Evolutionary conservation across 2,113 vertebrate genomes (phyloP), one percentile per base, ranked within the genome.

Genomic region (Psephotus haematonotus): DNA sequence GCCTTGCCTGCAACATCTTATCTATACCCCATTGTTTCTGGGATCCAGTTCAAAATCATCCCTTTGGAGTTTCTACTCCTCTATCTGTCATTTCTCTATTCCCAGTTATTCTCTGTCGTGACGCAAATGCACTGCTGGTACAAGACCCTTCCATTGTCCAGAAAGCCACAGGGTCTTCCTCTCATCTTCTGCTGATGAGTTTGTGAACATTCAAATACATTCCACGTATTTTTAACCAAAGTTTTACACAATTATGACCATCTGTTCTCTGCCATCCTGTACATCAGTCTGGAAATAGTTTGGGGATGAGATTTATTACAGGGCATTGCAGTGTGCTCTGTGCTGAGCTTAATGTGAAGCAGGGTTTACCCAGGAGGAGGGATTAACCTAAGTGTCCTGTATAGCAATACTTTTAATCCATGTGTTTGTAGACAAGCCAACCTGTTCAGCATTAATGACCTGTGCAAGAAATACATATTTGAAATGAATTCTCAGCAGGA

Each of bases 341-440:
- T 83, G 47, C 53, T 79, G 44, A 82, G 87, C 62, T 37, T 90
- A 69, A 92, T 50, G 69, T 95, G 96, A 95, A 94, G 52, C 59
- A 86, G 22, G 10, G 17, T 59, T 95, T 96, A 82, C 93, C 55
- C 86, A 72, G 78, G 57, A 83, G 47, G 7, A 86, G 62, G 80
- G 64, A 96, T 96, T 93, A 65, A 83, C 81, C 86, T 89, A 80
- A 96, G 35, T 53, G 60, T 79, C 28, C 55, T 72, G 29, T 72
- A 64, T 5, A 70, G 85, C 63, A 93, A 70, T 90, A 76, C 35
- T 88, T 95, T 70, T n/a, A 95, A 96, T 93, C 69, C 70, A n/a
- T 81, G 39, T 49, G 77, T 78, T 93, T 96, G 84, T 74, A 95
- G 83, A 67, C 53, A 81, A 90, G 86, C 93, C 96, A 96, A 72